Base-by-base conservation (phyloP, 1,140 invertebrate species). In the Aphaenogaster ashmeadi region DNA sequence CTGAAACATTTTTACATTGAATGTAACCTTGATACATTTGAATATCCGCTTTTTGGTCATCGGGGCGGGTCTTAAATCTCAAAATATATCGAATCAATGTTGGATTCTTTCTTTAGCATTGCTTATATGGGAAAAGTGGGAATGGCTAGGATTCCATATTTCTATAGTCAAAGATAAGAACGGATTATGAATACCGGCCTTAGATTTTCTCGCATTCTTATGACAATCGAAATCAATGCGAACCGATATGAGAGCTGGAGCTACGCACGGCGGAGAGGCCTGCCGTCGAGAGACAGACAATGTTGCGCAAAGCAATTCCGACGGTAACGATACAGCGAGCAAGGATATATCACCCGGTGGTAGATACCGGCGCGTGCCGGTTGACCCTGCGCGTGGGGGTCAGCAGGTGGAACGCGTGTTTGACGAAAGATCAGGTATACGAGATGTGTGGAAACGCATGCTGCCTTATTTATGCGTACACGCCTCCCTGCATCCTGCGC, bases 311-410 rank as follows among this genome's bases (percentile, higher is more conserved):
- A 74, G 52, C 52, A 71, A 71, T 71, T 52, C 27, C 15, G 52
- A 74, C 50, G 71, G 9, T 54, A 27, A 78, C 21, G 56, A 78
- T 78, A 27, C 54, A 27, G 9, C 74, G 36, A 44, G 74, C 54
- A 27, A 27, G 36, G 38, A 75, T 75, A 75, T 56, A 60, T 75
- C 56, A 78, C 41, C n/a, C 74, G n/a, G 41, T 47, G 27, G 66
- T 52, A 89, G 78, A 89, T 86, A 58, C 54, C 64, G 88, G 75
- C 81, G 83, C 88, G 88, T 89, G 88, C 87, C 87, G 50, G 3
- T 66, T 78, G 88, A 89, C 74, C 74, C 67, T 50, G 15, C 38
- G 66, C 81, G 27, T 47, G 56, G 60, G 41, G 88, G 88, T 86
- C 72, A 74, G 85, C 87, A 89, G 87, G 87, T 89, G 88, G 79